Conservation (phyloP, 2,797 vertebrate genomes). For the Acanthis flammea region DNA sequence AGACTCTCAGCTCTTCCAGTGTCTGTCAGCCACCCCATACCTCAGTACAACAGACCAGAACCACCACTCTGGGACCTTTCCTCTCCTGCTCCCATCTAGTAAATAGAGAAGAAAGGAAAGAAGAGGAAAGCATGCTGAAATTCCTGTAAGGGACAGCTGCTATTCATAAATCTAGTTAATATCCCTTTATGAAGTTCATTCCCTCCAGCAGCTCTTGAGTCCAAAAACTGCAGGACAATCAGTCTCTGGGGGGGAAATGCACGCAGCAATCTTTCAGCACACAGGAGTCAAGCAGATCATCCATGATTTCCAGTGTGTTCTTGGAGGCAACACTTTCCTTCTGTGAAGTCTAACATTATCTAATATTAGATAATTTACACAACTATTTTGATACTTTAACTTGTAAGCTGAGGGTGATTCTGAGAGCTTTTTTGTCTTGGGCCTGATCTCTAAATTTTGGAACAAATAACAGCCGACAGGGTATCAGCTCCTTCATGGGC, state of each 20-base stretch:
- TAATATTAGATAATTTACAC: background rate
- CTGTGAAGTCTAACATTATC: background rate
- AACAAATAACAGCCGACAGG: accelerated
- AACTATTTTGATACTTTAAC: background rate
- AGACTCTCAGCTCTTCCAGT: background rate
- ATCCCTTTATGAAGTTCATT: background rate
- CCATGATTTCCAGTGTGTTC: background rate
- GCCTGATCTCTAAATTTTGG: background rate
- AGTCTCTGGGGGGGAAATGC: accelerated
- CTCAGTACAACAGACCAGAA: accelerated
- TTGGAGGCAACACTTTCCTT: background rate
- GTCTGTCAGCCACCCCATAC: background rate
- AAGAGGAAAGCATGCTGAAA: background rate
- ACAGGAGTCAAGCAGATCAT: background rate
- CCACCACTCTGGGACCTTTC: background rate
- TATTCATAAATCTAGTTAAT: background rate
- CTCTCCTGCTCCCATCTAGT: background rate
- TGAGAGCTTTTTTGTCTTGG: accelerated
- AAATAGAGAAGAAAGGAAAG: background rate
- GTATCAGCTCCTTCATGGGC: background rate
- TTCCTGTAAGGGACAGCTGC: background rate
- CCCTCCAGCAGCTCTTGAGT: background rate
- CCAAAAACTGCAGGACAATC: background rate
- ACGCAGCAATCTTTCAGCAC: background rate
- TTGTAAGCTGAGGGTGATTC: background rate